phyloP scores from a whole-genome alignment of 2,888 invertebrate genomes.

The Volucella inanis region DNA sequence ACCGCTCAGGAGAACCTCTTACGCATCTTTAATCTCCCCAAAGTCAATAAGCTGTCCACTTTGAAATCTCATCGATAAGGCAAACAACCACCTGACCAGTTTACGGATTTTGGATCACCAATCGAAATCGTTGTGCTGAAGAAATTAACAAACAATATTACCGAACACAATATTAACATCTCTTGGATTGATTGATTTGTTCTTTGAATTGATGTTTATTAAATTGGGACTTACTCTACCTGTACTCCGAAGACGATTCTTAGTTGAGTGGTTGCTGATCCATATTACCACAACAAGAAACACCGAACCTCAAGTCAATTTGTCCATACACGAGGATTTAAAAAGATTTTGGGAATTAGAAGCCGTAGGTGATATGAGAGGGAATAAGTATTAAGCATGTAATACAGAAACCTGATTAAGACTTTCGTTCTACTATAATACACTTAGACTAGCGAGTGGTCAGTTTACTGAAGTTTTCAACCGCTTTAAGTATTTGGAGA shows the following conservation, averaged over 20 bases:
- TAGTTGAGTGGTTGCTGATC: constrained; percentile 53
- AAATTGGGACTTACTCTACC: constrained; percentile 18
- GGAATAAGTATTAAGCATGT: not conserved
- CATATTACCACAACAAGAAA: constrained; percentile 17
- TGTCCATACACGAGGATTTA: not conserved
- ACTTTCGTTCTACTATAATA: not conserved
- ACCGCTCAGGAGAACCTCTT: too few relatives aligned
- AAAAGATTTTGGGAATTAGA: constrained; percentile 5
- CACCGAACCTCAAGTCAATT: not conserved
- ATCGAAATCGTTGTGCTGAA: constrained; percentile 2
- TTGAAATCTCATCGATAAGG: too few relatives aligned
- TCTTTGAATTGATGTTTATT: too few relatives aligned
- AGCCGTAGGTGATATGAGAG: not conserved
- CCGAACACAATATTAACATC: constrained; percentile 37
- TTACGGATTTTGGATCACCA: not conserved
- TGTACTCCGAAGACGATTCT: constrained; percentile 37
- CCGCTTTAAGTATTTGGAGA: too few relatives aligned
- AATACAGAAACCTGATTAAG: not conserved
- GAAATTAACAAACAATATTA: constrained; percentile 1
- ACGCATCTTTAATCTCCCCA: too few relatives aligned
- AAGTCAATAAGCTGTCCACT: too few relatives aligned
- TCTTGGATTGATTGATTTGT: too few relatives aligned
- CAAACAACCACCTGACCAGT: too few relatives aligned
- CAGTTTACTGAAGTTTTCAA: not conserved
- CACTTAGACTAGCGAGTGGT: not conserved